These are phyloP conservation scores for Cyclophora albipunctata DNA, from an alignment of 2,888 invertebrate species.

Conservation along the genomic window DNA sequence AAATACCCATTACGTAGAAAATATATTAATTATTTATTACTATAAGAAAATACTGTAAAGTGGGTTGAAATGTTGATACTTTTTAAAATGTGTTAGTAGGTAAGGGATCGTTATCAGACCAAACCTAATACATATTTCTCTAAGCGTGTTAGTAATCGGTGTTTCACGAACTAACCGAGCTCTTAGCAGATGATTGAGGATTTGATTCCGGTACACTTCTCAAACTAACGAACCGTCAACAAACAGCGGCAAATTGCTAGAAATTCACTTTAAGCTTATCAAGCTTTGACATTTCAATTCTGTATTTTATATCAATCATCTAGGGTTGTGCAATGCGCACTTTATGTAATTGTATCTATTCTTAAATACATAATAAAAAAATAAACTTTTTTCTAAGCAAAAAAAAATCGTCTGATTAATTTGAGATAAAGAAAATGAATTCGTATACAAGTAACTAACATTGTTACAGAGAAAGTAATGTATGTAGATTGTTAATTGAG, in stretches of 20 bases:
- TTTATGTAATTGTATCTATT: too few relatives aligned
- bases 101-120: slow-evolving; percentile 28
- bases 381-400: too few relatives aligned
- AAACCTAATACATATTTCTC: slow-evolving; percentile 21
- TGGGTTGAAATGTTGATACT: too few relatives aligned
- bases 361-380: too few relatives aligned
- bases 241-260: slow-evolving; percentile 56
- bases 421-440: slow-evolving; percentile 1
- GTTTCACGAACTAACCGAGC: slow-evolving; percentile 15
- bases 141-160: slow-evolving; percentile 17
- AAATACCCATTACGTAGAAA: neutral
- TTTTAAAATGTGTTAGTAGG: slow-evolving; percentile 1
- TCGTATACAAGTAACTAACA: slow-evolving; percentile 5
- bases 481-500: slow-evolving; percentile 7
- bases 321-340: slow-evolving; percentile 35
- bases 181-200: slow-evolving; percentile 47
- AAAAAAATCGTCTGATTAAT: too few relatives aligned
- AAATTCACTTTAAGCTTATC: slow-evolving; percentile 49
- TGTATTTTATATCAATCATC: slow-evolving; percentile 34
- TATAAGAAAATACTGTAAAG: neutral
- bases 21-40: slow-evolving; percentile 4
- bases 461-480: slow-evolving; percentile 13
- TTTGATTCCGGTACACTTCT: slow-evolving; percentile 70
- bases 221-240: slow-evolving; percentile 60
- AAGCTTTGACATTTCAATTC: slow-evolving; percentile 58